A percentile compares a stretch with the other conserved stretches of the same genome.
These are phyloP conservation scores for Drosophila subquinaria DNA, from an alignment of 2,888 invertebrate genomes.

Conservation along the genomic window DNA sequence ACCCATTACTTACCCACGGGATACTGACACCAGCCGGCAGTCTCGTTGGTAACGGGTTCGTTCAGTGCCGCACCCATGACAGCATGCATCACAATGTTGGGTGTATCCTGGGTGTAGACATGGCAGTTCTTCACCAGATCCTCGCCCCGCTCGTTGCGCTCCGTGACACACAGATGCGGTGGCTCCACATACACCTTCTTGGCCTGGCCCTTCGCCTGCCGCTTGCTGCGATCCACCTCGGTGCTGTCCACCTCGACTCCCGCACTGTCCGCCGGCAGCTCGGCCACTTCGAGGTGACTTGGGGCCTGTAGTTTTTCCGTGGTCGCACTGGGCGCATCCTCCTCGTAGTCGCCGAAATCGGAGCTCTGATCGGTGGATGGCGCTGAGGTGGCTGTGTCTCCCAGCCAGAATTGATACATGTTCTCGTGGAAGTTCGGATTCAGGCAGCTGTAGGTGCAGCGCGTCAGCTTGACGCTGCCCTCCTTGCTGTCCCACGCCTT, in stretches of 20 bases:
- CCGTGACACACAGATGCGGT: conserved; percentile 88
- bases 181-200: conserved; percentile 84
- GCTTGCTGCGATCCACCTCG: conserved; percentile 58
- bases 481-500: conserved; percentile 89
- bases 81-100: conserved; percentile 86
- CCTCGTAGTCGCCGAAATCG: conserved; percentile 85
- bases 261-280: conserved; percentile 60
- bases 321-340: conserved; percentile 81
- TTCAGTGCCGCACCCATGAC: conserved; percentile 86
- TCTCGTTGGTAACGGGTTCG: conserved; percentile 83
- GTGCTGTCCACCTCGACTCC: conserved; percentile 74
- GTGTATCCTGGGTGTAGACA: conserved; percentile 87
- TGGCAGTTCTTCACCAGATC: conserved; percentile 86
- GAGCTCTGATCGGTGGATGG: conserved; percentile 84
- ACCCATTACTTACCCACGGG: conserved; percentile 86
- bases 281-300: conserved; percentile 34
- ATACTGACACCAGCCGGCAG: conserved; percentile 89
- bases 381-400: conserved; percentile 76
- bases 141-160: conserved; percentile 62
- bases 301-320: conserved; percentile 77
- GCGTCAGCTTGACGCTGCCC: conserved; percentile 89
- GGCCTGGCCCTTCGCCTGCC: conserved; percentile 65
- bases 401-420: conserved; percentile 84
- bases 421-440: conserved; percentile 84
- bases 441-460: conserved; percentile 91